These are phyloP conservation scores for Lepidostoma basale DNA, from an alignment of 1,140 invertebrate species.

Conservation along the genomic window DNA sequence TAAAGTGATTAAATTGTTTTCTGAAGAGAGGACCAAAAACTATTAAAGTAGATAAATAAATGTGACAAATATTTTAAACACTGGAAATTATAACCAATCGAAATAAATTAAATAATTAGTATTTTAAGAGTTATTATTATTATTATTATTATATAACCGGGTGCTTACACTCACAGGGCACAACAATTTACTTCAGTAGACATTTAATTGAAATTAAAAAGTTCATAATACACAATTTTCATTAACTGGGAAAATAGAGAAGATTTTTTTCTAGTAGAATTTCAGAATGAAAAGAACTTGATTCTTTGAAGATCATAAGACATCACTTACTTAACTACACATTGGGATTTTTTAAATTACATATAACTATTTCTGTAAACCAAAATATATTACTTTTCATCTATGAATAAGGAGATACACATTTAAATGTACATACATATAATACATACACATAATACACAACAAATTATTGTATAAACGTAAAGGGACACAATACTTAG, in stretches of 20 bases:
- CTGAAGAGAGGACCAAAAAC: too few species aligned
- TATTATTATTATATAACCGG: too few species aligned
- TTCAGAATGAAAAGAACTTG: constrained; percentile 22
- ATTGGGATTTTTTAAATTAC: constrained; percentile 30
- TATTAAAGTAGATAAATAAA: too few species aligned
- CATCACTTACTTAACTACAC: constrained; percentile 45
- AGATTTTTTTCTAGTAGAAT: neutral
- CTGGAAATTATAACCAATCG: too few species aligned
- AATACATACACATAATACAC: neutral
- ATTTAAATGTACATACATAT: neutral
- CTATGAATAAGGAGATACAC: constrained; percentile 13
- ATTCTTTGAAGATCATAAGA: constrained; percentile 47
- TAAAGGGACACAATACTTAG: neutral
- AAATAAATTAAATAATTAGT: too few species aligned
- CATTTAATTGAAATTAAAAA: too few species aligned
- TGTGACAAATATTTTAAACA: too few species aligned
- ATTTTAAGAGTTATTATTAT: too few species aligned
- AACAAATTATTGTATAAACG: neutral
- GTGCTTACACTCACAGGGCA: too few species aligned
- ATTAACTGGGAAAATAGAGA: neutral
- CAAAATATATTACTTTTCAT: constrained; percentile 44
- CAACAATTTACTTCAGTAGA: too few species aligned
- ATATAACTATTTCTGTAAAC: constrained; percentile 42
- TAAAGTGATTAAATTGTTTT: too few species aligned
- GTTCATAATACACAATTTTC: too few species aligned